phyloP scores from a whole-genome alignment of 1,140 invertebrate genomes.

The Lordiphosa clarofinis region DNA sequence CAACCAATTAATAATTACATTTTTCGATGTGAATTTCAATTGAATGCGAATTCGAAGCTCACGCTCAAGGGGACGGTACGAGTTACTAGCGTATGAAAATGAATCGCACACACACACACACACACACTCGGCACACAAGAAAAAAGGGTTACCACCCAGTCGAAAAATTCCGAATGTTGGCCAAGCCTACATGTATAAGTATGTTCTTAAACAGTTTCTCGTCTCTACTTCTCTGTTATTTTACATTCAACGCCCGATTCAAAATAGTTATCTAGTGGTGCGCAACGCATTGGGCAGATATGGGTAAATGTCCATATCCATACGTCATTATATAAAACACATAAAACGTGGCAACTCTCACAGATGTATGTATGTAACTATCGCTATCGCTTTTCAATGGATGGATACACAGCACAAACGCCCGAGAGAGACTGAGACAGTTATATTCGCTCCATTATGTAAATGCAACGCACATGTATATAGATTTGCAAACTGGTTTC shows the following conservation, averaged over 20 bases:
- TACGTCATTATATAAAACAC: slow-evolving; percentile 55
- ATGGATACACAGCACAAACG: slow-evolving; percentile 12
- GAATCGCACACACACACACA: slow-evolving; percentile 38
- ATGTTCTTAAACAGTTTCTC: no score
- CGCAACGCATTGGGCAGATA: neutral
- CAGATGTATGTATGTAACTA: slow-evolving; percentile 22
- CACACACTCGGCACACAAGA: slow-evolving; percentile 14
- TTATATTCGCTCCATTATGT: no score
- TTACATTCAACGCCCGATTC: neutral
- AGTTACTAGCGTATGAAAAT: slow-evolving; percentile 46
- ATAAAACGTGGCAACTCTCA: slow-evolving; percentile 54
- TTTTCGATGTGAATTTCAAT: slow-evolving; percentile 34
- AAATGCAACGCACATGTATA: no score
- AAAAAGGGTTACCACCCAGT: slow-evolving; percentile 50
- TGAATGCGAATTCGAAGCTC: slow-evolving; percentile 21
- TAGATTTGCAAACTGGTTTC: no score
- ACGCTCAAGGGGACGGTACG: slow-evolving; percentile 54
- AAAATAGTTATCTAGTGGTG: neutral
- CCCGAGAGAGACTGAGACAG: no score
- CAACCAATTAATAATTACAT: slow-evolving; percentile 21
- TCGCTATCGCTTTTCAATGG: slow-evolving; percentile 11
- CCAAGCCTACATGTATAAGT: no score
- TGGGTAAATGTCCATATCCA: neutral
- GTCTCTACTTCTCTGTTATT: no score
- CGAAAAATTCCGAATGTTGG: slow-evolving; percentile 1